phyloP scores from a whole-genome alignment of 1,140 invertebrate species.

The Stegodyphus dumicola region DNA sequence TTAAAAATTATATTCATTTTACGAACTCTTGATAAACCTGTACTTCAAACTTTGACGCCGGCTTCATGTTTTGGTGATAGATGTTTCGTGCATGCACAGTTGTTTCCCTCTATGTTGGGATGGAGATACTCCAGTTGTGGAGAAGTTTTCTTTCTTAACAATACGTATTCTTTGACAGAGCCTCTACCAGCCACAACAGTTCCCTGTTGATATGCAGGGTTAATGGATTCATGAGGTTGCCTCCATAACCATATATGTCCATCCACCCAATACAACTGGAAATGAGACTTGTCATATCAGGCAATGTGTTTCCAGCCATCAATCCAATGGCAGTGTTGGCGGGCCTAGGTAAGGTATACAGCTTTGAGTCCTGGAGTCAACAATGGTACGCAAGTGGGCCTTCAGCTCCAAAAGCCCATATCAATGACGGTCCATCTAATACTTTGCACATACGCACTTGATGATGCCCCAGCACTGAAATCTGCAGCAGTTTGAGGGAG shows the following conservation, averaged over 20 bases:
- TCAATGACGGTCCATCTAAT: not conserved
- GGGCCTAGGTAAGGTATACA: constrained; percentile 1
- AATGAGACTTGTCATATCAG: not conserved
- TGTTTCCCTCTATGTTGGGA: too few relatives aligned
- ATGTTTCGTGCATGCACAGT: too few relatives aligned
- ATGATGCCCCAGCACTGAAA: constrained; percentile 3
- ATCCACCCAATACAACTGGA: constrained; percentile 5
- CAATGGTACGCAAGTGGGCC: constrained; percentile 1
- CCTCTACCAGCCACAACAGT: not conserved
- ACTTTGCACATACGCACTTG: not conserved
- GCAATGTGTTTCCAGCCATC: constrained; percentile 1
- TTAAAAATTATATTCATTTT: too few relatives aligned
- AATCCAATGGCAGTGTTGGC: not conserved
- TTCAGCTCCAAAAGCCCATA: not conserved
- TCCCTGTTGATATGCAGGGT: constrained; percentile 6
- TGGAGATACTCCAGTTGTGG: too few relatives aligned
- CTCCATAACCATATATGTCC: constrained; percentile 5
- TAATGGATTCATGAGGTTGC: constrained; percentile 2
- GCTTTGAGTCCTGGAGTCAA: not conserved
- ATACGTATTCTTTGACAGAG: too few relatives aligned
- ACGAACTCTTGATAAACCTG: too few relatives aligned
- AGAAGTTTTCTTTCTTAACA: not conserved
- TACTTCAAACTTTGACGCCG: too few relatives aligned
- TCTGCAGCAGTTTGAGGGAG: not conserved
- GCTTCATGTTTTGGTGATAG: too few relatives aligned